Percentiles rank a stretch among this genome's conserved stretches.
These are phyloP conservation scores for Drosophila tristis DNA, from an alignment of 1,140 invertebrate species.

Conservation along the genomic window DNA sequence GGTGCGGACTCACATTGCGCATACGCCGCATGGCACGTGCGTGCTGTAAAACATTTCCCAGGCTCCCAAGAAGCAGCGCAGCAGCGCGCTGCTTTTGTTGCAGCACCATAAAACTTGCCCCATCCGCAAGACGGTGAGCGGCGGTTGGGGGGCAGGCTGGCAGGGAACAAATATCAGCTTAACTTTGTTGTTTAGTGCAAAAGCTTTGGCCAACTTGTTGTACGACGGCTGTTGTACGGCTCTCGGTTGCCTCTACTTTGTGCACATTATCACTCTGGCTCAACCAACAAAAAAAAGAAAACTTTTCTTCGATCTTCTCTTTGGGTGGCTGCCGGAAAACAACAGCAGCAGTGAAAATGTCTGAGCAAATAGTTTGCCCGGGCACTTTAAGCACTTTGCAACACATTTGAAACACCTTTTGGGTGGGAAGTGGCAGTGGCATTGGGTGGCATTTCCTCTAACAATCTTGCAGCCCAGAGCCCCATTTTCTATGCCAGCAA, in stretches of 20 bases:
- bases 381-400: conserved; percentile 74
- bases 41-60: conserved; percentile 62
- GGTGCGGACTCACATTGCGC: conserved; percentile 40
- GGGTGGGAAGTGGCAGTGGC: too few species aligned
- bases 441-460: conserved; percentile 56
- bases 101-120: conserved; percentile 46
- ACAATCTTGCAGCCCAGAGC: conserved; percentile 23
- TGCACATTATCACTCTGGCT: conserved; percentile 71
- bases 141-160: too few species aligned
- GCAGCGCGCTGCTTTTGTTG: conserved; percentile 20
- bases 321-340: too few species aligned
- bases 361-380: conserved; percentile 66
- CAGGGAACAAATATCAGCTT: conserved; percentile 52
- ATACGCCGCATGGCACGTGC: conserved; percentile 73
- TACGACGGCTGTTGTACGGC: conserved; percentile 12
- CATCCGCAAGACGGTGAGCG: conserved; percentile 21
- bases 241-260: conserved; percentile 63
- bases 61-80: conserved; percentile 14
- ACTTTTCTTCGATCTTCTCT: conserved; percentile 72
- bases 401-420: conserved; percentile 77
- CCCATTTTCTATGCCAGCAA: conserved; percentile 2
- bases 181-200: conserved; percentile 82
- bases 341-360: neutral
- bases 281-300: conserved; percentile 27
- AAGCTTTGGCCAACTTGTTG: conserved; percentile 60